Evolutionary conservation across 2,113 vertebrate species (phyloP), one percentile per base, ranked within the genome.

Genomic region (Neotoma lepida): DNA sequence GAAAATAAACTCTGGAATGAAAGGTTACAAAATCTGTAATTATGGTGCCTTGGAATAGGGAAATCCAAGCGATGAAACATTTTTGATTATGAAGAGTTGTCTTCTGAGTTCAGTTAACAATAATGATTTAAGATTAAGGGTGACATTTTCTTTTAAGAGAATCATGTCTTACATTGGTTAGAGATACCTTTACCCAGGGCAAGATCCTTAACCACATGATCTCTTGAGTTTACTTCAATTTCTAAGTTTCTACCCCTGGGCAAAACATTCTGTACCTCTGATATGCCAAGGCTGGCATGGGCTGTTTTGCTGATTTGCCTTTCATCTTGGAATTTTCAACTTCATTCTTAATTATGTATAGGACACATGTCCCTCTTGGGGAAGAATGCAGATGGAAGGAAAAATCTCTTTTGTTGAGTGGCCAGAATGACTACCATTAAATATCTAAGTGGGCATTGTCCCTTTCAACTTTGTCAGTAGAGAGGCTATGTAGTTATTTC

Each of bases 91-190:
- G 68, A 95, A 89, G 30, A 71, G 39, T 88, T 94, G 44, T 73
- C 44, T 89, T 93, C 20, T 91, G 18, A 89, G 39, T 92, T 93
- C n/a, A 82, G 91, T 85, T 68, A 18, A 24, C 74, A 68, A 87
- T 92, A 51, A 84, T 95, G 46, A 61, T 86, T 95, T 89, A 82
- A 89, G 61, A 93, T 96, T 95, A 96, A 86, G 41, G 30, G 13
- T 95, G 96, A 81, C 56, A 94, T 94, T 89, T 94, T 49, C 20
- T 94, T 96, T 93, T 81, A 90, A 92, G 20, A 88, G 22, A 88
- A 92, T 95, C 82, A 49, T 89, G 33, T 81, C 89, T 44, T 66
- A 4, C 61, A 1, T 89, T 85, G 54, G 30, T 84, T 94, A 71
- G n/a, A 92, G 12, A 88, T 64, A 89, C 18, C 80, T 28, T 92